Evolutionary conservation across 2,113 vertebrate genomes (phyloP).

Genomic region (Scolopax mira): DNA sequence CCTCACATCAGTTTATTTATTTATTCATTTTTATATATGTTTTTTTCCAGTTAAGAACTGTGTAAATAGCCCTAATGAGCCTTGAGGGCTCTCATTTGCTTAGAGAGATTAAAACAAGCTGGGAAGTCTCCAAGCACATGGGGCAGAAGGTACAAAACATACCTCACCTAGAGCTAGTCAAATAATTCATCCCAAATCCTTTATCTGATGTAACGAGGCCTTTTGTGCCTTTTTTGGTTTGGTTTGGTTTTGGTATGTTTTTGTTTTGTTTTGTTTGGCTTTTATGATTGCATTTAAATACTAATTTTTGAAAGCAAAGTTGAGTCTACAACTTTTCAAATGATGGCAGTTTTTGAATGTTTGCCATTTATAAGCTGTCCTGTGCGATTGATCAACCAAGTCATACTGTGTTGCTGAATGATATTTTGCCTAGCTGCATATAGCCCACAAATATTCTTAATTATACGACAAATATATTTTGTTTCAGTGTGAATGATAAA

Average conservation of each 20-base stretch:
- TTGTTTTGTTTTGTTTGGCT: background rate
- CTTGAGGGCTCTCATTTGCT: slow-evolving; percentile 72
- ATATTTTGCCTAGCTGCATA: background rate
- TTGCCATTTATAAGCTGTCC: background rate
- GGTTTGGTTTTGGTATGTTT: background rate
- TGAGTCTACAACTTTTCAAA: background rate
- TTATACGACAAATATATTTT: background rate
- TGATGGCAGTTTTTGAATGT: background rate
- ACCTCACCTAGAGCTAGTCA: background rate
- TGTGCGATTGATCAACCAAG: background rate
- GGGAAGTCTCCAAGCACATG: slow-evolving; percentile 18
- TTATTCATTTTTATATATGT: slow-evolving; percentile 64
- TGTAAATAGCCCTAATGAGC: slow-evolving; percentile 71
- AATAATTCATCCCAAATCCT: background rate
- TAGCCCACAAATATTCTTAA: background rate
- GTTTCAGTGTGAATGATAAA: background rate
- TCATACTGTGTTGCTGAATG: background rate
- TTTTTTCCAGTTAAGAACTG: slow-evolving; percentile 69
- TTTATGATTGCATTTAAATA: background rate
- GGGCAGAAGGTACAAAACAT: background rate
- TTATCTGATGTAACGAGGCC: background rate
- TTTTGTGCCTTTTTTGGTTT: background rate
- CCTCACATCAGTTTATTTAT: slow-evolving; percentile 50
- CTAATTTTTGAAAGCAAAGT: background rate
- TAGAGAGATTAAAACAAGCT: slow-evolving; percentile 63